Conservation (phyloP, 2,797 vertebrate species). For the Poecilia picta region DNA sequence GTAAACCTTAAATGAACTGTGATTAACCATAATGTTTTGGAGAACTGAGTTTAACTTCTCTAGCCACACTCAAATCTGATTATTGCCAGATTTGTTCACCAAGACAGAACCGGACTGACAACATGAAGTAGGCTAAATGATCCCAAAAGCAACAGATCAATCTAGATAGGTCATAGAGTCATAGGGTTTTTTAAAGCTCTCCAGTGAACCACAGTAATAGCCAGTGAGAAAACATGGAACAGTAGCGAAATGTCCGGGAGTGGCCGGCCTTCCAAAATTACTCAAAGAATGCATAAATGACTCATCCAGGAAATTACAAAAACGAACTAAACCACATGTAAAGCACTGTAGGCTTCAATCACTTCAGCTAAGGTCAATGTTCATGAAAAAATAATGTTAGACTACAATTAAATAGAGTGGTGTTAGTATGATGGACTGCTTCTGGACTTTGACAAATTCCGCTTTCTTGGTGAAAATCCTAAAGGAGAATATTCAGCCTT, state of each 20-base stretch:
- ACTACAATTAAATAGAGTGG: background rate
- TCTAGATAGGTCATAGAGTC: background rate
- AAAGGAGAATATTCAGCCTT: background rate
- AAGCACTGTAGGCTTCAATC: background rate
- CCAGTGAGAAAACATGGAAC: background rate
- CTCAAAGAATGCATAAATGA: background rate
- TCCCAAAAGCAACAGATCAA: background rate
- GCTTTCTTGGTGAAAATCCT: background rate
- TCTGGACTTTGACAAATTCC: background rate
- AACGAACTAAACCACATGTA: background rate
- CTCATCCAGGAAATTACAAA: background rate
- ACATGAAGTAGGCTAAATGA: background rate
- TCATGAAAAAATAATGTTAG: background rate
- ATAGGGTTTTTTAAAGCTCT: background rate
- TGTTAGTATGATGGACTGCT: background rate
- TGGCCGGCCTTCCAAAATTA: background rate
- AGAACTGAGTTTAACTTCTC: background rate
- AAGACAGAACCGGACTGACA: background rate
- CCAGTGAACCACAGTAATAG: background rate
- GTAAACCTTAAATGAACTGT: background rate
- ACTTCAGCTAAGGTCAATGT: background rate
- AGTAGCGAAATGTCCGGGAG: background rate
- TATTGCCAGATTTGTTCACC: background rate
- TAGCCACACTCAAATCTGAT: background rate
- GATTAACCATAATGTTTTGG: background rate